Conservation (phyloP, 2,113 vertebrate species). For the Oreotragus oreotragus region DNA sequence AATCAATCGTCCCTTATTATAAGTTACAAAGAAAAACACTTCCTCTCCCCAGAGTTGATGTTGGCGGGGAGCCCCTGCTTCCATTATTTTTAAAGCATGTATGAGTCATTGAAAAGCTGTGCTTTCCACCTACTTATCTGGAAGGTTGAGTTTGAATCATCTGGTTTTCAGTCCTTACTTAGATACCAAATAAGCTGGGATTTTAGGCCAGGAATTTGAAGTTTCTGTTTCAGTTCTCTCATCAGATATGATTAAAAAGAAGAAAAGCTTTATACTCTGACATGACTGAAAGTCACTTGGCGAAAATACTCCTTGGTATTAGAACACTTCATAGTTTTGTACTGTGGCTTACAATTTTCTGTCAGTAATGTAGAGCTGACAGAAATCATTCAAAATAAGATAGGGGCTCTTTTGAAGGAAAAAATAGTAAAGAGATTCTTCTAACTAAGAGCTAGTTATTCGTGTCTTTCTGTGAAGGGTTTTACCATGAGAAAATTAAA, state of each 20-base stretch:
- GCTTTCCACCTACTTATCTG: not conserved
- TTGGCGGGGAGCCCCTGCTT: not conserved
- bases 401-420: not conserved
- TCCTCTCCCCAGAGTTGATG: not conserved
- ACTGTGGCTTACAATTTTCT: not conserved
- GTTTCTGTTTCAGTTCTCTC: constrained; percentile 45
- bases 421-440: not conserved
- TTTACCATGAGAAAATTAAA: not conserved
- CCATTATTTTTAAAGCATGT: not conserved
- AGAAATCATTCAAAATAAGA: not conserved
- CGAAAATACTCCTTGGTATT: not conserved
- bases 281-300: not conserved
- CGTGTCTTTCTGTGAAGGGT: not conserved
- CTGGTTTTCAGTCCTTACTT: not conserved
- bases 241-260: constrained; percentile 28
- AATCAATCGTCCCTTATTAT: not conserved
- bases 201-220: constrained; percentile 5
- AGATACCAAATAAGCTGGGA: not conserved
- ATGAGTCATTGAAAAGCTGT: not conserved
- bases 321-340: not conserved
- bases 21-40: not conserved
- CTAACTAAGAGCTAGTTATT: not conserved
- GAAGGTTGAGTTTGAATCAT: not conserved
- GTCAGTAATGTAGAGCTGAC: not conserved
- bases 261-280: not conserved